phyloP scores from a whole-genome alignment of 1,140 invertebrate genomes.

The Oscheius sp. region DNA sequence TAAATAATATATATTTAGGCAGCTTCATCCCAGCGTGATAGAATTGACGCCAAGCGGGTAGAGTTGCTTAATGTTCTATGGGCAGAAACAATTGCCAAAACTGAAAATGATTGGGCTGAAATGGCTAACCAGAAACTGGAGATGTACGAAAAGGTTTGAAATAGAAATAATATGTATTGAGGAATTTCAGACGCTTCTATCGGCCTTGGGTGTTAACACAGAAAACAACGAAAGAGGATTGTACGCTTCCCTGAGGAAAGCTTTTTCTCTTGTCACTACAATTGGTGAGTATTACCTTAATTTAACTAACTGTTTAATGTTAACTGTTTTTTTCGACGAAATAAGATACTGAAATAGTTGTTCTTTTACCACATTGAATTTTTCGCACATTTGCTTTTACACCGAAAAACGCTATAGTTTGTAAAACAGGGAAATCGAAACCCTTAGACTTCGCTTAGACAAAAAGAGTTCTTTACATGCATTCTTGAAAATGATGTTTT shows the following conservation, averaged over 20 bases:
- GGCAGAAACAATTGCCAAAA: slow-evolving; percentile 37
- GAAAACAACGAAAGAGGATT: slow-evolving; percentile 19
- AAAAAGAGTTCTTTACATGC: no score
- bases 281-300: slow-evolving; percentile 3
- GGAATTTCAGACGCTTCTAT: slow-evolving; percentile 14
- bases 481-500: no score
- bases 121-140: slow-evolving; percentile 40
- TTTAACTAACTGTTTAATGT: background rate
- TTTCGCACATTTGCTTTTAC: no score
- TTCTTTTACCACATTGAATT: no score
- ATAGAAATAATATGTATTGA: background rate
- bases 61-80: slow-evolving; percentile 39
- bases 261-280: slow-evolving; percentile 23
- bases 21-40: background rate
- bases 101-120: slow-evolving; percentile 37
- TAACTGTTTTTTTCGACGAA: no score
- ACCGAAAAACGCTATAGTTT: no score
- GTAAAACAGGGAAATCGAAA: no score
- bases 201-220: background rate
- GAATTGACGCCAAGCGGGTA: slow-evolving; percentile 23
- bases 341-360: no score
- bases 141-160: slow-evolving; percentile 28
- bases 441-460: no score
- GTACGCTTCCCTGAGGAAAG: slow-evolving; percentile 2
- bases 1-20: background rate